These are phyloP conservation scores for Stichodactyla mertensii DNA, from an alignment of 64 coral and sea anemone species.

Conservation along the genomic window DNA sequence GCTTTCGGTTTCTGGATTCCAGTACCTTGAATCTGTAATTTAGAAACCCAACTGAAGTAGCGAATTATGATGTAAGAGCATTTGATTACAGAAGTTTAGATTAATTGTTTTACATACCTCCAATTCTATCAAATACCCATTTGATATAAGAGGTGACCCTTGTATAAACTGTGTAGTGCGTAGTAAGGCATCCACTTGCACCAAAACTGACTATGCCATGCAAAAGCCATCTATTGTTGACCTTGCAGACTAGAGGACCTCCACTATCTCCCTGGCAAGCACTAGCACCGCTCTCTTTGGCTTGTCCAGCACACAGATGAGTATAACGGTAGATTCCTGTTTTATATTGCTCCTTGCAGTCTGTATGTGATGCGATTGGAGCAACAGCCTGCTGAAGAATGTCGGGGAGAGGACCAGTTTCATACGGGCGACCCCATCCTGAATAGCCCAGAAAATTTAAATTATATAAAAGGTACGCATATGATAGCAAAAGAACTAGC, in stretches of 20 bases:
- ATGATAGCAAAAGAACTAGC: no score
- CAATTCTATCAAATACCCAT: conserved; percentile 35
- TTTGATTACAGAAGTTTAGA: no score
- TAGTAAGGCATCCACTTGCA: conserved; percentile 17
- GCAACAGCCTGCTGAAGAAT: conserved; percentile 46
- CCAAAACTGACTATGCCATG: conserved; percentile 55
- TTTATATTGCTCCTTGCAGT: conserved; percentile 43
- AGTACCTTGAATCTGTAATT: no score
- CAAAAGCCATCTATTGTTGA: conserved; percentile 33
- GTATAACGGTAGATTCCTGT: conserved; percentile 16
- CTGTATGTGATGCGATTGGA: conserved; percentile 32
- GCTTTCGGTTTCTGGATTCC: no score
- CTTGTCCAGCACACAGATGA: conserved; percentile 64
- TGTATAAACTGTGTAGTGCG: conserved; percentile 48
- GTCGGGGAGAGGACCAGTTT: conserved; percentile 32
- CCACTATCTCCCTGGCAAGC: conserved; percentile 72
- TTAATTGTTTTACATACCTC: background rate
- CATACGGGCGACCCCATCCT: conserved; percentile 61
- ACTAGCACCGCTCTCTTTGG: conserved; percentile 12
- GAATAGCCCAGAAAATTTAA: background rate
- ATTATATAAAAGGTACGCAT: no score
- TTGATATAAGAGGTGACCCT: conserved; percentile 40
- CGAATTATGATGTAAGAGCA: no score
- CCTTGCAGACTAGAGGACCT: conserved; percentile 60
- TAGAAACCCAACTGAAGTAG: no score